These are phyloP conservation scores for Atopsyche davidsoni DNA, from an alignment of 1,140 invertebrate species.

Conservation along the genomic window DNA sequence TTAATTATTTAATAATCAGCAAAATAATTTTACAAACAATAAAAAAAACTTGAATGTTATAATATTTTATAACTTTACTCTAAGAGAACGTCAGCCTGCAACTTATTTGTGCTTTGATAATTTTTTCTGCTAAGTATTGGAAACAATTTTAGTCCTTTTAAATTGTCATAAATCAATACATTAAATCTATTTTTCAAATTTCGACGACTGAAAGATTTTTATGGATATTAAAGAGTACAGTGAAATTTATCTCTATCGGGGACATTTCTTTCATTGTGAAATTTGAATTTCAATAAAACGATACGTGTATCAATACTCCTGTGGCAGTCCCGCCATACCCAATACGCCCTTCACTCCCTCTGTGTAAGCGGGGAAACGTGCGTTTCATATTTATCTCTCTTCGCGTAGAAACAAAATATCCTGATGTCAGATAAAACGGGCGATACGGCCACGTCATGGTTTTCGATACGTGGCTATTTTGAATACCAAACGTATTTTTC, in stretches of 20 bases:
- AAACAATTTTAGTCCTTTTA: no score
- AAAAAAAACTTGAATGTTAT: background rate
- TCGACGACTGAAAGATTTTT: no score
- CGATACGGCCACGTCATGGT: conserved; percentile 10
- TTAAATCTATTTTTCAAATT: no score
- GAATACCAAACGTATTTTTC: conserved; percentile 26
- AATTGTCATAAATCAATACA: no score
- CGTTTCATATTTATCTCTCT: conserved; percentile 15
- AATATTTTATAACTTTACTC: background rate
- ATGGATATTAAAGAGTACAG: no score
- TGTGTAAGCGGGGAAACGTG: conserved; percentile 1
- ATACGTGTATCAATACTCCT: no score
- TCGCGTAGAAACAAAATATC: conserved; percentile 18
- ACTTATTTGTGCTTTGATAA: no score
- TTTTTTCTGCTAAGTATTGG: no score
- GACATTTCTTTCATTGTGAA: no score
- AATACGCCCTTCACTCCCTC: background rate
- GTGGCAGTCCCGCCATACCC: background rate
- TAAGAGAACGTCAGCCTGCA: no score
- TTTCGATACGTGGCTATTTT: conserved; percentile 27
- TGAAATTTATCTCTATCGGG: no score
- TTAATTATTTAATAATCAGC: background rate
- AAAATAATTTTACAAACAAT: background rate
- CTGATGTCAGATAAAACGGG: conserved; percentile 10
- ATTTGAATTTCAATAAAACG: no score